Evolutionary conservation across 1,140 invertebrate genomes (phyloP), one percentile per base, ranked within the genome.

Genomic region (Acromyrmex echinatior): DNA sequence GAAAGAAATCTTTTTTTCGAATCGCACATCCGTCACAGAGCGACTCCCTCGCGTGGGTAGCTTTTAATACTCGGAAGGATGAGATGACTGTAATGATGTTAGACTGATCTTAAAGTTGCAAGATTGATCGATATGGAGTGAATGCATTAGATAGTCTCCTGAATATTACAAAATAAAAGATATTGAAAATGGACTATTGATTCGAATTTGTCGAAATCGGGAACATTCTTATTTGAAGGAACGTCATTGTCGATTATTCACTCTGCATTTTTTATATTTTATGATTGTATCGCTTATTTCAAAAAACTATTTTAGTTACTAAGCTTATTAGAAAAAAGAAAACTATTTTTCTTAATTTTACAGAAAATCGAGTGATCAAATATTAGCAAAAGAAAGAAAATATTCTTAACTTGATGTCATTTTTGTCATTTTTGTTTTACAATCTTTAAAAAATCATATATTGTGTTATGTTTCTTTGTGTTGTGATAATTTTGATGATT

Each of bases 1-100:
- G n/a, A 66, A 49, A n/a, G 58, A 86, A 73, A 90, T 86, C 70
- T 76, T 88, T 58, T 58, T 56, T 60, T 63, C 70, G 10, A 80
- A 89, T 88, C 77, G 80, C 18, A 70, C 39, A 74, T 62, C 71
- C 62, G 76, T 77, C 71, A 62, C 86, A 74, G 16, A 35, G 45
- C 10, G 31, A 31, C 39, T 78, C 28, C 4, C 45, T 65, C 45
- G 70, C 25, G 62, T 53, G 53, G 73, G 12, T 76, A 45, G 35
- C 56, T 77, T 85, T 87, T 85, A 85, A 85, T 76, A 65, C 39
- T 76, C 56, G 56, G 18, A 62, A 84, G 80, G 21, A 74, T 39
- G 68, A 49, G 68, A 82, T 73, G 56, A 31, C n/a, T 49, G 39
- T 51, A 62, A 62, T 62, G 39, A 84, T 7, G 28, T 62, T 74